Evolutionary conservation across 2,797 vertebrate species (phyloP).

Genomic region (Gadopsis marmoratus): DNA sequence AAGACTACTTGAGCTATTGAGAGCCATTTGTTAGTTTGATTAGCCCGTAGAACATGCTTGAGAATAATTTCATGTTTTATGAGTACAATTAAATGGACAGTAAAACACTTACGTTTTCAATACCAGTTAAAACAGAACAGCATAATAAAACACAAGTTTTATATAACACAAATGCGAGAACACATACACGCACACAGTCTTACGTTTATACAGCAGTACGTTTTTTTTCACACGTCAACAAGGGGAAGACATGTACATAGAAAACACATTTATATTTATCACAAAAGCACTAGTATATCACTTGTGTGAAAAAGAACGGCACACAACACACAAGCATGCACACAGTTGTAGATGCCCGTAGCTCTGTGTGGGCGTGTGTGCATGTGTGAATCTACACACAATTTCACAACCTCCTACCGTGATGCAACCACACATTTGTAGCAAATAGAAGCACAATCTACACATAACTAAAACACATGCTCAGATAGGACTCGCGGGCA

Average conservation of each 20-base stretch:
- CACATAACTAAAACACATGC: neutral
- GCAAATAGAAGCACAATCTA: neutral
- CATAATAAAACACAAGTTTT: neutral
- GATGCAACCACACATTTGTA: neutral
- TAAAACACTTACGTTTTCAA: neutral
- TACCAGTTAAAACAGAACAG: neutral
- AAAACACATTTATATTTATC: neutral
- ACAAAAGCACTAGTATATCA: neutral
- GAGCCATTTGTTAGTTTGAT: conserved; percentile 24
- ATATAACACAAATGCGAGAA: conserved; percentile 1
- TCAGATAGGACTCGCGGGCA: neutral
- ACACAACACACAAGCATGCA: neutral
- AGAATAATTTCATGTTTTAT: conserved; percentile 21
- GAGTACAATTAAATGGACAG: conserved; percentile 6
- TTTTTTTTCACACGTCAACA: neutral
- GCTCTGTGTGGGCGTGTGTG: neutral
- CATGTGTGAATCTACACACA: neutral
- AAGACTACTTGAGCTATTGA: conserved; percentile 20
- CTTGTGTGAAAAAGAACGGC: neutral
- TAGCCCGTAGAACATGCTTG: neutral
- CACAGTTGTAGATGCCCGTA: neutral
- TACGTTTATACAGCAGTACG: neutral
- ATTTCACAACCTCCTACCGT: neutral
- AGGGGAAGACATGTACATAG: neutral
- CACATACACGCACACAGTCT: neutral